Evolutionary conservation across 1,140 invertebrate genomes (phyloP), one percentile per base, ranked within the genome.

Genomic region (Cydia strobilella): DNA sequence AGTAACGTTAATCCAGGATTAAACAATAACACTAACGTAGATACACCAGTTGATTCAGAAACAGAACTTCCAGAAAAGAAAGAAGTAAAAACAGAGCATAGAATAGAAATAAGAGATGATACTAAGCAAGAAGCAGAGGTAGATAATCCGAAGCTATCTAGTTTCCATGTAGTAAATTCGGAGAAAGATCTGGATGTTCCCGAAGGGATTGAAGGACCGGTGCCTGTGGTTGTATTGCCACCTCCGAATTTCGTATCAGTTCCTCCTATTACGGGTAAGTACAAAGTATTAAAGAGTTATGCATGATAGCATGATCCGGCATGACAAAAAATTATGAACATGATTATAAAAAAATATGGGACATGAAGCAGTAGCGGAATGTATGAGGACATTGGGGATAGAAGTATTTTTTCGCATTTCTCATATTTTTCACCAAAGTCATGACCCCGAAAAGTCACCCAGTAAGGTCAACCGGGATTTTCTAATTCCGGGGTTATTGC

Each of bases 141-240:
- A 63, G 74, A 82, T 1, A 88, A 90, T 76, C 86, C 87, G 5
- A 80, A 76, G n/a, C 74, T 90, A 42, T 74, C 84, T 0, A 76
- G 77, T 75, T 92, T 92, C 45, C 91, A 93, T 42, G 80, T 93
- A 0, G 90, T 94, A 35, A 89, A 94, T 54, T 86, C 93, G 0
- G 93, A 94, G 63, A 93, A 94, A 74, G 94, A 95, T 73, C 79
- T 95, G n/a, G 94, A 94, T 45, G 93, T 93, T 0, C 94, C 95
- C 0, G 85, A 92, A 0, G 94, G 94, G n/a, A 75, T 94, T 0
- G 94, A 95, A 81, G 94, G 94, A 10, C 94, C 94, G 0, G 77
- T 93, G 1, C 93, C 94, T 0, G 89, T 93, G 15, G 90, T 93
- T 18, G 91, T 93, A 0, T 86, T 94, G 62, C 94, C 94, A 3